Base-by-base conservation (phyloP, 2,888 invertebrate genomes). In the Lasius fuliginosus region DNA sequence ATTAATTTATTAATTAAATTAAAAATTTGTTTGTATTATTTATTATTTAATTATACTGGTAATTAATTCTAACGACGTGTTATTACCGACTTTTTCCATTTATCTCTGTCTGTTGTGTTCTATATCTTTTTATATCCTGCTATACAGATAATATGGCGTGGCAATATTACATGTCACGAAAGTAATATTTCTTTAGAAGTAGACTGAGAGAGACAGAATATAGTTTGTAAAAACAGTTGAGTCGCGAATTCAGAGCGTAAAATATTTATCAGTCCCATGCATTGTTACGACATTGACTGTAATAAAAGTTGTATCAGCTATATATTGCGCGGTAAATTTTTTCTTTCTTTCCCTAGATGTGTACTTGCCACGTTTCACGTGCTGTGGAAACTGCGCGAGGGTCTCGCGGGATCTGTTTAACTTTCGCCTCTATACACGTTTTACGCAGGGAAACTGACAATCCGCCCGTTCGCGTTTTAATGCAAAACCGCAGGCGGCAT, bases 401-500 rank as follows among this genome's bases (percentile, higher is more conserved):
- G 4, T 36, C 53, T 8, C 65, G 36, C 6, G 58, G 77, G 23
- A 68, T 77, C 58, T 77, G 56, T 58, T 68, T 42, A 77, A 77
- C 68, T 77, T 77, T 68, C 68, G 77, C 58, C 12, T 77, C 18
- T 27, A 23, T 56, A 67, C n/a, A 56, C 30, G 56, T 30, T 40
- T 77, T 30, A 40, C 15, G n/a, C 23, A 77, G 36, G 15, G 9
- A n/a, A 68, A 40, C 49, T 11, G 40, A 56, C 65, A 67, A 67
- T 77, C 30, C 49, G 30, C 15, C 40, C 56, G 23, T 53, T 56
- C 15, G 74, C 36, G 30, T 77, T 62, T 68, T 15, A 42, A 77
- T 68, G 77, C 68, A 68, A 77, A 77, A 67, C 67, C 68, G 15
- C 77, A 65, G 3, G 58, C 77, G 42, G 12, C 58, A 42, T 77